A percentile compares a stretch with the other conserved stretches of the same genome.
Conservation (phyloP, 2,888 invertebrate species). For the Drosophila ochracea region DNA sequence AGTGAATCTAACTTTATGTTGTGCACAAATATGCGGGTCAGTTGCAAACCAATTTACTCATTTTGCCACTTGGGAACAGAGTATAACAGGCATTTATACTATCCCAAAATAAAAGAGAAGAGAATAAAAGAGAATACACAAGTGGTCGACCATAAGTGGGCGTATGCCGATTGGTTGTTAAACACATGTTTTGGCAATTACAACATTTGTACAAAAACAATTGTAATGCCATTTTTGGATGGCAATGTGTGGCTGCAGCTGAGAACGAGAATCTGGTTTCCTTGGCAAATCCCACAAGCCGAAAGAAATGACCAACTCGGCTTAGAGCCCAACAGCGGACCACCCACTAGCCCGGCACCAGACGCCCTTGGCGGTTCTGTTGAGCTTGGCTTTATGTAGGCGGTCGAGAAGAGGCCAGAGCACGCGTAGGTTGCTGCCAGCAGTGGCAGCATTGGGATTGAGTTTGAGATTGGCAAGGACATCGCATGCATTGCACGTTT, state of each 20-base stretch:
- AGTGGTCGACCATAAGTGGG: slow-evolving; percentile 34
- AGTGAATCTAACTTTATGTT: not conserved
- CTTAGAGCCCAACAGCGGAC: slow-evolving; percentile 43
- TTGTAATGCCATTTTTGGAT: slow-evolving; percentile 36
- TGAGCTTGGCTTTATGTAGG: slow-evolving; percentile 31
- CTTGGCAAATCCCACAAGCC: slow-evolving; percentile 57
- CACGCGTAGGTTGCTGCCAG: slow-evolving; percentile 31
- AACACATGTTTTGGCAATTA: slow-evolving; percentile 63
- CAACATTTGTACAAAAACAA: slow-evolving; percentile 45
- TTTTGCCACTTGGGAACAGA: not conserved
- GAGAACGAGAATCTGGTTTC: slow-evolving; percentile 53
- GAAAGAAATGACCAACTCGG: slow-evolving; percentile 48
- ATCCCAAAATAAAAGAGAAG: not conserved
- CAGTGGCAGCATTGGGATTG: slow-evolving; percentile 22
- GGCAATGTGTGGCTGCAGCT: slow-evolving; percentile 11
- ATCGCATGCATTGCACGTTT: slow-evolving; percentile 73
- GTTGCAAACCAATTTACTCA: not conserved
- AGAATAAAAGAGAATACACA: slow-evolving; percentile 10
- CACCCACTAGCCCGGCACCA: not conserved
- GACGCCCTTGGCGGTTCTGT: slow-evolving; percentile 27
- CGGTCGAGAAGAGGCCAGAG: not conserved
- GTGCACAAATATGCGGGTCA: not conserved
- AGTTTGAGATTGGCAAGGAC: slow-evolving; percentile 5
- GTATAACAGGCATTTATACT: slow-evolving; percentile 9
- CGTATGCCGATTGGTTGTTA: slow-evolving; percentile 36